Evolutionary conservation across 2,113 vertebrate species (phyloP).

Genomic region (Peucedramus taeniatus): DNA sequence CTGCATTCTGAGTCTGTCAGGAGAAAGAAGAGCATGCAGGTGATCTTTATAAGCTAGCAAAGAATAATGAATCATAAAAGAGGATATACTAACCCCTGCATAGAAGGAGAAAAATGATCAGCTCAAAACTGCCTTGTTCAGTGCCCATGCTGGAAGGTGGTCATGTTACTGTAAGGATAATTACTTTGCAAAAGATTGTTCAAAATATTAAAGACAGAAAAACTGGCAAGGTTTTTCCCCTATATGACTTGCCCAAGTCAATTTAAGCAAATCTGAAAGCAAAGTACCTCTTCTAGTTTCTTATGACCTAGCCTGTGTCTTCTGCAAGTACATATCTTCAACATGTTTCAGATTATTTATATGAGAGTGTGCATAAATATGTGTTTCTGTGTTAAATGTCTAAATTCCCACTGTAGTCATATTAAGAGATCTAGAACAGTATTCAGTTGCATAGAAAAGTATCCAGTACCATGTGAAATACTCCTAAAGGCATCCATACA

Average conservation of each 20-base stretch:
- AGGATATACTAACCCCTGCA: not conserved
- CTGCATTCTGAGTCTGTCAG: not conserved
- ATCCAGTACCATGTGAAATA: not conserved
- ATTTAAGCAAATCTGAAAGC: not conserved
- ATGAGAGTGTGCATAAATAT: not conserved
- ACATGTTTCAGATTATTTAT: not conserved
- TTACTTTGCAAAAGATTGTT: not conserved
- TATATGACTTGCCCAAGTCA: not conserved
- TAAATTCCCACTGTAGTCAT: not conserved
- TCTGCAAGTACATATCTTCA: not conserved
- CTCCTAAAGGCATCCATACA: not conserved
- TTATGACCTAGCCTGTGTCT: not conserved
- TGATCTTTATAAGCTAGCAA: not conserved
- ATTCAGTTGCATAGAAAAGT: not conserved
- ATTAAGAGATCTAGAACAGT: not conserved
- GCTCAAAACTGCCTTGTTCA: not conserved
- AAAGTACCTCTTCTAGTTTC: not conserved
- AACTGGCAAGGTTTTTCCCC: fast-evolving
- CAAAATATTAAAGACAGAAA: not conserved
- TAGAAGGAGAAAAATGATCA: not conserved
- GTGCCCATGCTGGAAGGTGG: not conserved
- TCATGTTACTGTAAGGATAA: not conserved
- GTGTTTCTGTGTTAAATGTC: not conserved
- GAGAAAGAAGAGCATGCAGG: not conserved
- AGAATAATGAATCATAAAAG: not conserved